Percentiles rank a stretch among this genome's conserved stretches.
Evolutionary conservation across 1,140 invertebrate genomes (phyloP).

Genomic region (Oryctes rhinoceros): DNA sequence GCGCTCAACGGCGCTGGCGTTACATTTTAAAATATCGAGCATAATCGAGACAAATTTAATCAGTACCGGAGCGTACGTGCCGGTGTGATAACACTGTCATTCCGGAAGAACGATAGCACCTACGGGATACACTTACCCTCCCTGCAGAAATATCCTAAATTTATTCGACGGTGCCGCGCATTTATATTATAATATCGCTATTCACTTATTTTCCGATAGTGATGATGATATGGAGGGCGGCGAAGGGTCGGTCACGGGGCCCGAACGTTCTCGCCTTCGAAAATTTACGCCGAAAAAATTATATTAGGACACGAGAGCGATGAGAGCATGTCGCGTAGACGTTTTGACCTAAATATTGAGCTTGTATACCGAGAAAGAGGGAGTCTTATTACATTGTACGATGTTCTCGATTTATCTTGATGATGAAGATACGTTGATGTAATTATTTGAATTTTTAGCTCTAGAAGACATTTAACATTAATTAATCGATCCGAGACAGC

Average conservation of each 20-base stretch:
- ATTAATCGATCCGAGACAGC: too few species aligned
- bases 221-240: not conserved
- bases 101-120: slow-evolving; percentile 56
- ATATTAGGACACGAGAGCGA: slow-evolving; percentile 9
- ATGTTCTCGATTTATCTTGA: too few species aligned
- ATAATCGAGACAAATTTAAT: slow-evolving; percentile 55
- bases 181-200: slow-evolving; percentile 52
- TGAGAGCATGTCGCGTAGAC: not conserved
- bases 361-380: too few species aligned
- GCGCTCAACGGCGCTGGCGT: not conserved
- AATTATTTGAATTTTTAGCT: too few species aligned
- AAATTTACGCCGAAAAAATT: not conserved
- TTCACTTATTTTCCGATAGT: slow-evolving; percentile 45
- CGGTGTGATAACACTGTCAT: slow-evolving; percentile 57
- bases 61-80: slow-evolving; percentile 51
- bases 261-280: not conserved
- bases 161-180: slow-evolving; percentile 47
- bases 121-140: slow-evolving; percentile 52
- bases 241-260: not conserved
- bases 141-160: slow-evolving; percentile 56
- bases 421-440: too few species aligned
- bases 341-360: not conserved
- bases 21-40: slow-evolving; percentile 54
- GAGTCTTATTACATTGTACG: too few species aligned
- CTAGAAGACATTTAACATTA: too few species aligned